Base-by-base conservation (phyloP, 1,140 invertebrate species). In the Macrobrachium nipponense region DNA sequence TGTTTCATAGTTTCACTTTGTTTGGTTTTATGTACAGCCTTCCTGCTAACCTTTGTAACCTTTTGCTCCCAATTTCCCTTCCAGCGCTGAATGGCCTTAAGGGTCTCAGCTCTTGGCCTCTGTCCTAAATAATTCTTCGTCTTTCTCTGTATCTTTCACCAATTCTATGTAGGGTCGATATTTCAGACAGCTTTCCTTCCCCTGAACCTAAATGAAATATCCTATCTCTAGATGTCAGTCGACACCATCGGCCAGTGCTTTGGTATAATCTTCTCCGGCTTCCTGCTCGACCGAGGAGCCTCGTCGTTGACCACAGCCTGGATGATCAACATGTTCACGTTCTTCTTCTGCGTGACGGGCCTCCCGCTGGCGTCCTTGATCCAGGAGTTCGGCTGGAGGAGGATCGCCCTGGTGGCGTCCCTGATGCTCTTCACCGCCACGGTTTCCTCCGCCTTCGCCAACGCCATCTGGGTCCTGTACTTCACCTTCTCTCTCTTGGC, bases 321-420 rank as follows among this genome's bases (percentile, higher is more conserved):
- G 80, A 82, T 82, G 66, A 72, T 82, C 80, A 82, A 82, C 51
- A 70, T 73, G 18, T 82, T 82, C 51, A 58, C 66, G n/a, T 73
- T 82, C 51, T 7, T 59, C 10, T 82, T 66, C 51, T 73, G 51
- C 68, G 17, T 82, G 66, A 82, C 80, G 5, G 80, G 80, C 8
- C 80, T 68, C 5, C 44, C 44, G 2, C 17, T 82, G 12, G 68
- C 66, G 15, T 58, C 80, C 15, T 44, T 82, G n/a, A n/a, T 73
- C 17, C 5, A 36, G 10, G 80, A 82, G 68, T 82, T 82, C 23
- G 80, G 80, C 20, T 73, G 68, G 68, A 68, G 80, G 51, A 60
- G 23, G 23, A 68, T 82, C 17, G 17, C 80, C 80, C 15, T 82
- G 4, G 80, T 60, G 11, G 44, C 36, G 11, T 44, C 68, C 3